Base-by-base conservation (phyloP, 2,888 invertebrate genomes). In the Pterostichus niger region DNA sequence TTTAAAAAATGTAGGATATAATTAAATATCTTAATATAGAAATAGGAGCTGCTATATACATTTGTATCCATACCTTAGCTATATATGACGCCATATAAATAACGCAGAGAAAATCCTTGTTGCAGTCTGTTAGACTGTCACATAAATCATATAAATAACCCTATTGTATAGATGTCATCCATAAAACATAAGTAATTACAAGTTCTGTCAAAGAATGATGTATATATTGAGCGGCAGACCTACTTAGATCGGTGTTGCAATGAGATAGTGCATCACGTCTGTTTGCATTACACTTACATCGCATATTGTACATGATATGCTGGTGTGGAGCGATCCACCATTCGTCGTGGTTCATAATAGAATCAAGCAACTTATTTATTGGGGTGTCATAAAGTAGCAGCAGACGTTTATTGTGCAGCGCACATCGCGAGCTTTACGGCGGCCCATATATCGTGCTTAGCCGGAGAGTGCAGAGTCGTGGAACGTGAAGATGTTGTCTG, bases 331-430 rank as follows among this genome's bases (percentile, higher is more conserved):
- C 24, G 24, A 59, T 40, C 40, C 40, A 40, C 40, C 40, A 40
- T 24, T 24, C 24, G 24, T 24, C 24, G 40, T 13, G 13, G 88
- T 87, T 88, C 88, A 89, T 88, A 89, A 89, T 89, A 88, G 88
- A 89, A 89, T 89, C 40, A 89, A 89, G 88, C 87, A 86, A 88
- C 88, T 89, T 89, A 89, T 89, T 89, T 89, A 89, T 89, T 88
- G 87, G 88, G 87, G 87, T 87, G 87, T 87, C 87, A 88, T 89
- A 89, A 89, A 89, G 86, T 88, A 88, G 86, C 88, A 87, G 33
- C 88, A 87, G 88, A 87, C 88, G 89, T 89, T 89, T 89, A 89
- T 89, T 89, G 89, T 88, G 87, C 87, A 84, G 86, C 87, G 87
- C 87, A 87, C 86, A 87, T 87, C 87, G 87, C 87, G 87, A 88